Percentiles rank a stretch among this genome's conserved stretches.
Conservation (phyloP, 2,888 invertebrate species). For the Sisyra nigra region DNA sequence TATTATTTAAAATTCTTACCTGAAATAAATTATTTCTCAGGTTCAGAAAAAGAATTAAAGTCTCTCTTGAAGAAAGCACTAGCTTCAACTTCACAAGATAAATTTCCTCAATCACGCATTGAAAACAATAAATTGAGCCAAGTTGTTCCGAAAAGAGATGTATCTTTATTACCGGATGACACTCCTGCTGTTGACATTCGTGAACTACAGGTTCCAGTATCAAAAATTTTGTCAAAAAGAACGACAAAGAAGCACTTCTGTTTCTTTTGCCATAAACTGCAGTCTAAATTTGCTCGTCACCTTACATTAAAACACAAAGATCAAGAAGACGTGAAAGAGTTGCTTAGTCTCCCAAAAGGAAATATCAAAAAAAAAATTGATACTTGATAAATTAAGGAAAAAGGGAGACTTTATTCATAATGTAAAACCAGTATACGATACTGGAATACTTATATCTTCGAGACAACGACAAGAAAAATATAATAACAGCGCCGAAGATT, state of each 20-base stretch:
- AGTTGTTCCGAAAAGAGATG: no score
- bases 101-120: no score
- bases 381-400: slow-evolving; percentile 12
- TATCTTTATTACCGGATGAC: no score
- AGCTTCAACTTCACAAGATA: no score
- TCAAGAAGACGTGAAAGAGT: slow-evolving; percentile 12
- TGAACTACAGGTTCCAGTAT: not conserved
- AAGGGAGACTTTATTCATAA: slow-evolving; percentile 7
- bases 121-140: no score
- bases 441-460: slow-evolving; percentile 12
- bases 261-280: slow-evolving; percentile 13
- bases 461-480: slow-evolving; percentile 11
- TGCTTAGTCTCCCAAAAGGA: slow-evolving; percentile 7
- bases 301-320: slow-evolving; percentile 10
- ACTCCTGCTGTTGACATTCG: not conserved
- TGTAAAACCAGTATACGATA: slow-evolving; percentile 10
- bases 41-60: no score
- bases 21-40: no score
- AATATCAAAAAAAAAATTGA: slow-evolving; percentile 5
- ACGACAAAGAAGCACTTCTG: slow-evolving; percentile 14
- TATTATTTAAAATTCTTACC: no score
- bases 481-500: slow-evolving; percentile 8
- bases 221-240: not conserved
- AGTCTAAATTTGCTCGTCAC: slow-evolving; percentile 14
- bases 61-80: no score